A percentile compares a stretch with the other conserved stretches of the same genome.
Conservation (phyloP, 2,888 invertebrate species). For the Brachycybe producta region DNA sequence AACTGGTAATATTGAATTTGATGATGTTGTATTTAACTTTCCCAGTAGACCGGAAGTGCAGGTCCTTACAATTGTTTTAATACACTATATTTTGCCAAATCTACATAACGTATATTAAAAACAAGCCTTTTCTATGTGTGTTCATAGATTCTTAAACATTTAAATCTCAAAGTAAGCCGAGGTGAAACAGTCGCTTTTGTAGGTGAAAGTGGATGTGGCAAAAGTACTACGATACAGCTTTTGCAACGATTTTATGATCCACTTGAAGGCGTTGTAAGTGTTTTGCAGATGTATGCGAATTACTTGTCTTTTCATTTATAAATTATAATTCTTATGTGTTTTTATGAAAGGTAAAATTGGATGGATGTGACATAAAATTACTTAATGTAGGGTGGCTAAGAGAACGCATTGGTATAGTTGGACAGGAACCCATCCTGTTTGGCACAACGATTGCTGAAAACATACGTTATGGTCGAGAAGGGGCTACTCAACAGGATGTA, state of each 20-base stretch:
- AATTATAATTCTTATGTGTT: slow-evolving; percentile 5
- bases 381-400: slow-evolving; percentile 40
- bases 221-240: slow-evolving; percentile 30
- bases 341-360: slow-evolving; percentile 31
- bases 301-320: too few species aligned
- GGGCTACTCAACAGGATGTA: slow-evolving; percentile 42
- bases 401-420: slow-evolving; percentile 34
- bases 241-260: slow-evolving; percentile 60
- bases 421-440: slow-evolving; percentile 50
- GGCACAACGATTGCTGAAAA: slow-evolving; percentile 41
- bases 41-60: slow-evolving; percentile 61
- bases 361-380: slow-evolving; percentile 36
- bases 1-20: slow-evolving; percentile 52
- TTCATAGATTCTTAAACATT: slow-evolving; percentile 53
- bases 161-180: slow-evolving; percentile 33
- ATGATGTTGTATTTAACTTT: slow-evolving; percentile 56
- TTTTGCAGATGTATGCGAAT: too few species aligned
- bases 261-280: slow-evolving; percentile 32
- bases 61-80: too few species aligned
- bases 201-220: slow-evolving; percentile 32
- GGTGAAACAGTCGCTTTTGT: slow-evolving; percentile 27
- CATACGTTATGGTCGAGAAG: slow-evolving; percentile 37
- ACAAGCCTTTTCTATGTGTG: too few species aligned
- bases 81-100: too few species aligned
- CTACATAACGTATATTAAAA: too few species aligned